Conservation (phyloP, 2,888 invertebrate genomes). For the Brachylomia viminalis region DNA sequence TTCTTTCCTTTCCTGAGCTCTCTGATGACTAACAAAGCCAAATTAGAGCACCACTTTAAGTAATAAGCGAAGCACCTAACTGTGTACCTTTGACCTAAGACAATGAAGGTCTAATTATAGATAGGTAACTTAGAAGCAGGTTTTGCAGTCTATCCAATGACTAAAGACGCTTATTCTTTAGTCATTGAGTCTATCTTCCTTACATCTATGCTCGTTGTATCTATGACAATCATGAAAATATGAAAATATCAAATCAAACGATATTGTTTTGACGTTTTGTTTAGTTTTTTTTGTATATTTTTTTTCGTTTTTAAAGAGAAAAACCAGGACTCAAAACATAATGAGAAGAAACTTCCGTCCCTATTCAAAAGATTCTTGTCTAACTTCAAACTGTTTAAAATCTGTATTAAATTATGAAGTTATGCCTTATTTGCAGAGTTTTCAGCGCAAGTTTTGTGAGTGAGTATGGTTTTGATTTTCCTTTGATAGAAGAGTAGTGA, state of each 20-base stretch:
- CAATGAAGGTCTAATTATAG: too few species aligned
- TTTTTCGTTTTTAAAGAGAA: neutral
- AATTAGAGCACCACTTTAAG: too few species aligned
- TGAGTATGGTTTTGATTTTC: conserved; percentile 27
- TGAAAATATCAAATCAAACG: conserved; percentile 19
- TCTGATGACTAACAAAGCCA: too few species aligned
- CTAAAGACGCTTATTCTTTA: too few species aligned
- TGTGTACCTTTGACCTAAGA: too few species aligned
- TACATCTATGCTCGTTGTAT: neutral
- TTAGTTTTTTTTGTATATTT: neutral
- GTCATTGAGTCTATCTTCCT: too few species aligned
- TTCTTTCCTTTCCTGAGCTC: too few species aligned
- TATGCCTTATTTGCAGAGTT: neutral
- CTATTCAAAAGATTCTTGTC: neutral
- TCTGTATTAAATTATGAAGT: conserved; percentile 15
- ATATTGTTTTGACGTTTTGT: neutral
- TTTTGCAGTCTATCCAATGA: too few species aligned
- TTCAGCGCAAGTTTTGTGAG: neutral
- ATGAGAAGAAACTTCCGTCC: conserved; percentile 33
- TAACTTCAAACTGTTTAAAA: conserved; percentile 1
- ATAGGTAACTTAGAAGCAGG: too few species aligned
- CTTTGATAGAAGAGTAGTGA: neutral
- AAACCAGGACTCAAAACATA: neutral
- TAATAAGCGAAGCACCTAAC: too few species aligned
- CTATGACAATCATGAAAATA: neutral